phyloP scores from a whole-genome alignment of 2,797 vertebrate genomes.

The Chrosomus eos region DNA sequence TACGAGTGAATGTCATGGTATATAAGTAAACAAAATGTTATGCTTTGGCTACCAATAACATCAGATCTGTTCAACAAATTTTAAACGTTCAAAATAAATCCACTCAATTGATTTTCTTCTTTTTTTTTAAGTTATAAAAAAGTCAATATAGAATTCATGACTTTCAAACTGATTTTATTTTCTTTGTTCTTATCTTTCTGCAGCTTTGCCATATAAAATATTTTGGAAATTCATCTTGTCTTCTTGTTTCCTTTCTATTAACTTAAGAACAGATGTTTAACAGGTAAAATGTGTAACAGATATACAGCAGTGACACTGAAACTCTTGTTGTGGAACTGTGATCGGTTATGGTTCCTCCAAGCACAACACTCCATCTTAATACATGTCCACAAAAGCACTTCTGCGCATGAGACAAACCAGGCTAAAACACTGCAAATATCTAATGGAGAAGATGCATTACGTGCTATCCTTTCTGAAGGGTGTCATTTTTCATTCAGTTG shows the following conservation, averaged over 20 bases:
- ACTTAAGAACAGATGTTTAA: background rate
- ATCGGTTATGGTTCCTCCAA: background rate
- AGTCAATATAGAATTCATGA: background rate
- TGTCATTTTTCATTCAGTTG: constrained; percentile 11
- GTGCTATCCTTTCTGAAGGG: constrained; percentile 28
- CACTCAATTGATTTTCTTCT: background rate
- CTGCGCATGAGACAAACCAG: constrained; percentile 17
- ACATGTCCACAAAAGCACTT: constrained; percentile 19
- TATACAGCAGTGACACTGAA: background rate
- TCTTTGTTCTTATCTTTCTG: background rate
- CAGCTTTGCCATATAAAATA: background rate
- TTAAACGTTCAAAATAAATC: background rate
- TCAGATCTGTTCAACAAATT: background rate
- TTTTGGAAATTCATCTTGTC: background rate
- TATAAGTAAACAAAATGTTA: background rate
- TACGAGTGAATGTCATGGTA: background rate
- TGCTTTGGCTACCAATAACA: background rate
- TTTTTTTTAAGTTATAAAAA: background rate
- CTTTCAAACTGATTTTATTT: background rate
- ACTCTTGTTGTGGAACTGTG: background rate
- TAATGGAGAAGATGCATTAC: constrained; percentile 39
- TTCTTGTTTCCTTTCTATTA: background rate
- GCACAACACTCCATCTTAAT: background rate
- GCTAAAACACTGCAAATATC: constrained; percentile 4
- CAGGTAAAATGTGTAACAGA: background rate